Conservation (phyloP, 2,888 invertebrate genomes). For the Horisme vitalbata region DNA sequence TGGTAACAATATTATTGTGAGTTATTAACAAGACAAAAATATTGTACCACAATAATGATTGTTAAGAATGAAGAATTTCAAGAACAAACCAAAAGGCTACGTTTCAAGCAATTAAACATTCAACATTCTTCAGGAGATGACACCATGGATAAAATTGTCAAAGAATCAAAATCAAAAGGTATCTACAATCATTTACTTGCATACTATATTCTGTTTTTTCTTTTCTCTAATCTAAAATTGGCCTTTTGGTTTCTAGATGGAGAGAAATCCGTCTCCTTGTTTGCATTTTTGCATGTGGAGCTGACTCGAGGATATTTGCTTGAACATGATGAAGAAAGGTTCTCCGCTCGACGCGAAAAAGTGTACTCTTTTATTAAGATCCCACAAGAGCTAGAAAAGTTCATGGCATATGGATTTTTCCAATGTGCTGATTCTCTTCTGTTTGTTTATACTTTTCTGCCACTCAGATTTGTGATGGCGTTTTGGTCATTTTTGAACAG, state of each 20-base stretch:
- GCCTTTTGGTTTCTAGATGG: constrained; percentile 54
- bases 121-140: constrained; percentile 61
- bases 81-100: constrained; percentile 73
- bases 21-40: background rate
- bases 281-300: constrained; percentile 92
- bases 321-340: constrained; percentile 97
- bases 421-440: constrained; percentile 98
- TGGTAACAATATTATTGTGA: too few relatives aligned
- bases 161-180: constrained; percentile 66
- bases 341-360: constrained; percentile 95
- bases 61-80: constrained; percentile 67
- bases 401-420: constrained; percentile 96
- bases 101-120: constrained; percentile 65
- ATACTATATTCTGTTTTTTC: too few relatives aligned
- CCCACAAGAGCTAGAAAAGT: constrained; percentile 95
- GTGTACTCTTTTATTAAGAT: constrained; percentile 98
- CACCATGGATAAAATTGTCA: constrained; percentile 55
- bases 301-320: constrained; percentile 95
- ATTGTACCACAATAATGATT: constrained; percentile 45
- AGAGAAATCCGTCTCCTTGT: constrained; percentile 72
- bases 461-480: constrained; percentile 94
- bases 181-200: too few relatives aligned
- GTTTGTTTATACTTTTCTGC: constrained; percentile 98
- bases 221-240: background rate
- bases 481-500: constrained; percentile 90